Conservation (phyloP, 2,888 invertebrate species). For the Polydrusus pterygomalis region DNA sequence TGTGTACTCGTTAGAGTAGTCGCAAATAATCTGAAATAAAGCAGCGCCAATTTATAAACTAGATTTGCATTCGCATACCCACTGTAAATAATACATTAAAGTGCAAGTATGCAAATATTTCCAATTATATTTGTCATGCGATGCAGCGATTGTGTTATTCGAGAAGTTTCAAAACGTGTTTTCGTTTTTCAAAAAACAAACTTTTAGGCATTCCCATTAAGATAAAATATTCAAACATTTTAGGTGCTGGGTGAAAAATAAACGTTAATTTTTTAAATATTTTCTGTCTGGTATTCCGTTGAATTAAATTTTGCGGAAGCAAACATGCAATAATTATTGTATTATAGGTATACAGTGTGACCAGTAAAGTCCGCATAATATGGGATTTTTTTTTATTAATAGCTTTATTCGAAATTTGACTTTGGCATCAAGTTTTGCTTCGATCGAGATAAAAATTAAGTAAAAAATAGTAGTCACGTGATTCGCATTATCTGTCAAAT, state of each 20-base stretch:
- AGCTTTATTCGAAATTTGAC: too few species aligned
- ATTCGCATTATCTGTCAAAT: too few species aligned
- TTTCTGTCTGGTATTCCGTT: background rate
- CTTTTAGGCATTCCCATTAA: background rate
- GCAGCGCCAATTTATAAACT: slow-evolving; percentile 7
- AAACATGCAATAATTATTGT: too few species aligned
- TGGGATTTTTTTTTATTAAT: background rate
- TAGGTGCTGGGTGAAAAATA: background rate
- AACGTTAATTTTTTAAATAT: background rate
- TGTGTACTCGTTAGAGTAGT: slow-evolving; percentile 1
- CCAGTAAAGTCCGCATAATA: too few species aligned
- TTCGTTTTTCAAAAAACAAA: background rate
- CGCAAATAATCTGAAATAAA: background rate
- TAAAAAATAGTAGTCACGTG: too few species aligned
- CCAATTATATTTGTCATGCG: slow-evolving; percentile 13
- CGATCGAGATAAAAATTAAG: too few species aligned
- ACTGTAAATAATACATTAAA: slow-evolving; percentile 6
- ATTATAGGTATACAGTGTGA: too few species aligned
- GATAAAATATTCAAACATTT: background rate
- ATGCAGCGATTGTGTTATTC: slow-evolving; percentile 1
- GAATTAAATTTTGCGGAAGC: too few species aligned
- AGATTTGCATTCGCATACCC: slow-evolving; percentile 1
- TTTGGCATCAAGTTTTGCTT: too few species aligned
- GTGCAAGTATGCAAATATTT: background rate
- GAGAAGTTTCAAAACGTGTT: slow-evolving; percentile 2